Percentiles rank a stretch among this genome's conserved stretches.
Conservation (phyloP, 2,113 vertebrate genomes). For the Podarcis raffonei region DNA sequence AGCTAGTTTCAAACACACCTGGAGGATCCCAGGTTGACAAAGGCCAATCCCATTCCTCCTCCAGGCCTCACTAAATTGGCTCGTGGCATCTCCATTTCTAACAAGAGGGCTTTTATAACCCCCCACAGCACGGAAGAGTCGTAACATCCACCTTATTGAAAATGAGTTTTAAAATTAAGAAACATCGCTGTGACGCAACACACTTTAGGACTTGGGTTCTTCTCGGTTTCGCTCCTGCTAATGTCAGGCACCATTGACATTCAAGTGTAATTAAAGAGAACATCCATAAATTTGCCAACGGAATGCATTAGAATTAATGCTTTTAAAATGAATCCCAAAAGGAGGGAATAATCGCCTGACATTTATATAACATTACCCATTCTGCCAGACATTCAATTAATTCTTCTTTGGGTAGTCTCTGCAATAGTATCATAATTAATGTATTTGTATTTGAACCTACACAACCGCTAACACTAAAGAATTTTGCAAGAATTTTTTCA, state of each 20-base stretch:
- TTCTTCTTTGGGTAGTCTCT: conserved; percentile 39
- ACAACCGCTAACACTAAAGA: conserved; percentile 11
- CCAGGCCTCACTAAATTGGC: background rate
- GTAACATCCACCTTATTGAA: background rate
- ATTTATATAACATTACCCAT: conserved; percentile 60
- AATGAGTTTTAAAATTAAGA: background rate
- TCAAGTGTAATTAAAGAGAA: conserved; percentile 22
- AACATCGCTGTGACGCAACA: background rate
- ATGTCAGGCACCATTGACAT: background rate
- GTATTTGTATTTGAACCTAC: conserved; percentile 37
- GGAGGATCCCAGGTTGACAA: background rate
- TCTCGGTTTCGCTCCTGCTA: background rate
- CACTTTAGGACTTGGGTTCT: background rate
- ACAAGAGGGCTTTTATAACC: background rate
- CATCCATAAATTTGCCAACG: conserved; percentile 11
- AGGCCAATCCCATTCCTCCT: background rate
- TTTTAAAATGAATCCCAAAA: conserved; percentile 65
- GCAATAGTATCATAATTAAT: conserved; percentile 48
- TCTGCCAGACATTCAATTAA: conserved; percentile 62
- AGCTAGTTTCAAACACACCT: background rate
- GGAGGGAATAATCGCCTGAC: conserved; percentile 60
- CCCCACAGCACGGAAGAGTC: background rate
- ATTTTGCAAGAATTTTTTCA: background rate
- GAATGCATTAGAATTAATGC: conserved; percentile 43
- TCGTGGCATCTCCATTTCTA: background rate